phyloP scores from a whole-genome alignment of 2,888 invertebrate genomes.

The Xylocampa areola region DNA sequence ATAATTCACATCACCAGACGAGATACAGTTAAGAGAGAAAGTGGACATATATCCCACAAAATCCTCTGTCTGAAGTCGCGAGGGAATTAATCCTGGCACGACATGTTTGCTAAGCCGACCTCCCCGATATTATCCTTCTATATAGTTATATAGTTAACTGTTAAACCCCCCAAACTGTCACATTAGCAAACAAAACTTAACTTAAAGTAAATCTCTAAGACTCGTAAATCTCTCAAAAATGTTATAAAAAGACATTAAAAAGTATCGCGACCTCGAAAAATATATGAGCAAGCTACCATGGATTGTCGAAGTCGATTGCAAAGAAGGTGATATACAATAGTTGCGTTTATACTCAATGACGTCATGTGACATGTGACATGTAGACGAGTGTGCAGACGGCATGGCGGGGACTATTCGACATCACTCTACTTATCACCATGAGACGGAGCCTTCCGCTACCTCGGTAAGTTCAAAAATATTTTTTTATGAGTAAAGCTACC shows the following conservation, averaged over 20 bases:
- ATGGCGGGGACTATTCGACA: conserved; percentile 86
- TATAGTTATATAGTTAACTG: too few relatives aligned
- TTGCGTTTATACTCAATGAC: conserved; percentile 34
- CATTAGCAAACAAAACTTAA: background rate
- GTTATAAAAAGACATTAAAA: conserved; percentile 7
- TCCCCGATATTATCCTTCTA: conserved; percentile 24
- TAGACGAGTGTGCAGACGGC: conserved; percentile 63
- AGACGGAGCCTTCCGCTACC: conserved; percentile 75
- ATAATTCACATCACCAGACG: conserved; percentile 18
- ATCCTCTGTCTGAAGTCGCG: conserved; percentile 33
- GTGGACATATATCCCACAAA: conserved; percentile 38
- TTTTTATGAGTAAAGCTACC: background rate
- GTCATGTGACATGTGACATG: conserved; percentile 58
- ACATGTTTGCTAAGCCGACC: conserved; percentile 43
- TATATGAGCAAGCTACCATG: conserved; percentile 33
- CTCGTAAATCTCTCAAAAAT: conserved; percentile 3
- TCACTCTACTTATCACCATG: conserved; percentile 82
- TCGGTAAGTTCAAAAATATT: conserved; percentile 73
- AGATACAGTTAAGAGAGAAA: conserved; percentile 19
- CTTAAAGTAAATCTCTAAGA: background rate
- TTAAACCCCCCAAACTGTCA: background rate
- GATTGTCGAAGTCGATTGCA: conserved; percentile 20
- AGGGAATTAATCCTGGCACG: conserved; percentile 35
- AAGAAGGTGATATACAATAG: conserved; percentile 23
- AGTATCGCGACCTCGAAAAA: conserved; percentile 8